Percentiles rank a stretch among this genome's conserved stretches.
Evolutionary conservation across 2,888 invertebrate genomes (phyloP).

Genomic region (Endomychus coccineus): DNA sequence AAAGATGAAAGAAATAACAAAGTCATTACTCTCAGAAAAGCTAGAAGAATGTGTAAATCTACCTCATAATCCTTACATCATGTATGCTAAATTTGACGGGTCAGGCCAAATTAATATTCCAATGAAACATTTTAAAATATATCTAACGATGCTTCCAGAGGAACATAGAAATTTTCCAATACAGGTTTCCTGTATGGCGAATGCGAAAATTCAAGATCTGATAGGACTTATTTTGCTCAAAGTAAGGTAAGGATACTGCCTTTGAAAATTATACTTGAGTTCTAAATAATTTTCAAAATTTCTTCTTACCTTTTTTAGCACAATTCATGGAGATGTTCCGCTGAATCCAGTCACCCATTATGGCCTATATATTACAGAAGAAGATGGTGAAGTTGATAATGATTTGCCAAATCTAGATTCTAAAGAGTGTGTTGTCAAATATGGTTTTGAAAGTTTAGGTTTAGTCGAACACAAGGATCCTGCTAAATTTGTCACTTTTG

Average conservation of each 20-base stretch:
- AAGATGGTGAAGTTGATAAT: slow-evolving; percentile 89
- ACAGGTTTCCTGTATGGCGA: slow-evolving; percentile 69
- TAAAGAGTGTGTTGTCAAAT: slow-evolving; percentile 84
- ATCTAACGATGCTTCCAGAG: slow-evolving; percentile 77
- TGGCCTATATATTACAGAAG: slow-evolving; percentile 89
- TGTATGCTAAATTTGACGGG: slow-evolving; percentile 89
- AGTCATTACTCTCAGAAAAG: slow-evolving; percentile 67
- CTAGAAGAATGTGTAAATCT: slow-evolving; percentile 68
- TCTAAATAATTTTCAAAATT: slow-evolving; percentile 2
- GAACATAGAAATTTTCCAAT: slow-evolving; percentile 79
- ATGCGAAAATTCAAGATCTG: slow-evolving; percentile 81
- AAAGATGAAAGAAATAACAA: slow-evolving; percentile 25
- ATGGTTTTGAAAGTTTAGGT: slow-evolving; percentile 84
- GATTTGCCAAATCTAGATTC: slow-evolving; percentile 89
- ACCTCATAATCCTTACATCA: slow-evolving; percentile 79
- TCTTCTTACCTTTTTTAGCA: slow-evolving; percentile 43
- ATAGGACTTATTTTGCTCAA: slow-evolving; percentile 90
- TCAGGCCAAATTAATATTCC: slow-evolving; percentile 71
- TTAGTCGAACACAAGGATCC: slow-evolving; percentile 66
- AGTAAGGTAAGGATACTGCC: slow-evolving; percentile 49
- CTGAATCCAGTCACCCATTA: slow-evolving; percentile 64
- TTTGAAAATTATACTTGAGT: background rate
- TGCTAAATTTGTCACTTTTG: slow-evolving; percentile 40
- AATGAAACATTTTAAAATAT: slow-evolving; percentile 81
- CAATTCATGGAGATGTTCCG: slow-evolving; percentile 55